phyloP scores from a whole-genome alignment of 1,140 invertebrate genomes.

The Musca domestica region DNA sequence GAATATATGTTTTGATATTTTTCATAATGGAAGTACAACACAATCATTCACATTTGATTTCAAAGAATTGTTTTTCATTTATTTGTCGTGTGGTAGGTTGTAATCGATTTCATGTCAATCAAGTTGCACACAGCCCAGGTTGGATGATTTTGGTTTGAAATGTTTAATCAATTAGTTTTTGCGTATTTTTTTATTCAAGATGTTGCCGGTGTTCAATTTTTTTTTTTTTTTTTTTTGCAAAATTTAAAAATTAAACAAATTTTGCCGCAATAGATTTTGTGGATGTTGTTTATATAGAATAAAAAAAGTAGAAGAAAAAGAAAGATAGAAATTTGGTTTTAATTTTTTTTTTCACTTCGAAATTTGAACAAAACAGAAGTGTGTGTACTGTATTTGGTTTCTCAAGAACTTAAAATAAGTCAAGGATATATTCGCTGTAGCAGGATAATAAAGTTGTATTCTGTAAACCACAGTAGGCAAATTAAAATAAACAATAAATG shows the following conservation, averaged over 20 bases:
- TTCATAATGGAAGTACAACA: not conserved
- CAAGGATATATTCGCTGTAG: too few relatives aligned
- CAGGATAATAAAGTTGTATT: too few relatives aligned
- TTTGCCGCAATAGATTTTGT: too few relatives aligned
- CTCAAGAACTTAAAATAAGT: too few relatives aligned
- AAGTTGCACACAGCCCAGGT: constrained; percentile 19
- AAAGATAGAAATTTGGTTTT: constrained; percentile 8
- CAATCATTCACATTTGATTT: constrained; percentile 15
- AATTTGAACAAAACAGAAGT: too few relatives aligned
- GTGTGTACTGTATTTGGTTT: too few relatives aligned
- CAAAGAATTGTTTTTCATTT: not conserved
- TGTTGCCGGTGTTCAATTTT: constrained; percentile 11
- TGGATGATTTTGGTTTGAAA: not conserved
- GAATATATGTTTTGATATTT: not conserved
- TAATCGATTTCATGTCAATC: not conserved
- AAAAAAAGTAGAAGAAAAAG: constrained; percentile 19
- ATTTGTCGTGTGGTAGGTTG: not conserved
- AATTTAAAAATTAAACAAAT: not conserved
- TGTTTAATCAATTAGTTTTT: too few relatives aligned
- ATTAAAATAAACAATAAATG: too few relatives aligned
- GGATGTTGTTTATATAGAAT: not conserved
- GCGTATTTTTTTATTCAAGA: not conserved
- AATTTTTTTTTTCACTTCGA: not conserved
- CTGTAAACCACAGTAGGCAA: too few relatives aligned
- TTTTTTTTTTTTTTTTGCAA: not conserved